Evolutionary conservation across 2,113 vertebrate species (phyloP).

Genomic region (Bungarus multicinctus): DNA sequence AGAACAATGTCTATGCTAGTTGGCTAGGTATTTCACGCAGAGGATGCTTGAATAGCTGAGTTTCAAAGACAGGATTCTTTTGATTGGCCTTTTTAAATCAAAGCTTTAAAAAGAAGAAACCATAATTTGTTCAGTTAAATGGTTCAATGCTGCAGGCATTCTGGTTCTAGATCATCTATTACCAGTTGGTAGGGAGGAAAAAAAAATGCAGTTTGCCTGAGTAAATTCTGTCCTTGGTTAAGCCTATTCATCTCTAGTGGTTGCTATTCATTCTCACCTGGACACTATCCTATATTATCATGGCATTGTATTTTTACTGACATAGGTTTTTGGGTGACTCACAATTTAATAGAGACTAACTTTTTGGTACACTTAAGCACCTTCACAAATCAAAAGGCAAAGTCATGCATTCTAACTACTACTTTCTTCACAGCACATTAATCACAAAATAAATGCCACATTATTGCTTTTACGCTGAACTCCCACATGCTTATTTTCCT

Average conservation of each 20-base stretch:
- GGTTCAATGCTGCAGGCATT: constrained; percentile 1
- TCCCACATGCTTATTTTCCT: constrained; percentile 63
- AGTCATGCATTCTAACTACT: constrained; percentile 8
- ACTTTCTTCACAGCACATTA: constrained; percentile 50
- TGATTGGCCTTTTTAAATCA: background rate
- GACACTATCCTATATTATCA: constrained; percentile 1
- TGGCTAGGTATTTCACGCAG: background rate
- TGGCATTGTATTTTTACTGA: constrained; percentile 27
- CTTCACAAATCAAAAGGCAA: constrained; percentile 46
- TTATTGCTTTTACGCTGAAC: constrained; percentile 60
- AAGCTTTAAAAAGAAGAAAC: background rate
- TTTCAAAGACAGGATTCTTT: background rate
- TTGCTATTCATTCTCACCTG: constrained; percentile 3
- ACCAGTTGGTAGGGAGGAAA: background rate
- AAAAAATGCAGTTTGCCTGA: background rate
- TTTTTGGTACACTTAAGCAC: constrained; percentile 46
- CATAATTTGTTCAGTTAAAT: constrained; percentile 11
- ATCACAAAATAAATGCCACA: constrained; percentile 54
- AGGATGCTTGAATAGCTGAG: background rate
- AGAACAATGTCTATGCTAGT: background rate
- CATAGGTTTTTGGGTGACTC: constrained; percentile 44
- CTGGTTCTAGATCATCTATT: background rate
- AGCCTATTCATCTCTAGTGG: background rate
- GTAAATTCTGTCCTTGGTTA: constrained; percentile 3
- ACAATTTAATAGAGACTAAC: constrained; percentile 28